Conservation (phyloP, 2,888 invertebrate species). For the Eupeodes latifasciatus region DNA sequence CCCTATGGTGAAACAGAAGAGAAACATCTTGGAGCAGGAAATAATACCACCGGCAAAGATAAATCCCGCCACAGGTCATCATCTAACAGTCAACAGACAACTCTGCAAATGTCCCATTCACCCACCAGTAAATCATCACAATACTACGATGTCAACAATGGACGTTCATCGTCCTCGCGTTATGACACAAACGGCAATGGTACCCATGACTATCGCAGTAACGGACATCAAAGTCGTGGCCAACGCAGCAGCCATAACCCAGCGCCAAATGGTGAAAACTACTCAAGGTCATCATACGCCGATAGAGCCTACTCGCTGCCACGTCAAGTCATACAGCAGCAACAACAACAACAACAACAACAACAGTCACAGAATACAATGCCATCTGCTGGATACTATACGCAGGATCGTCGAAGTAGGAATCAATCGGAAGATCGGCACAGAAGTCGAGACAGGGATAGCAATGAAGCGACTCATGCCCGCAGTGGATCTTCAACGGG, state of each 20-base stretch:
- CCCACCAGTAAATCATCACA: conserved; percentile 83
- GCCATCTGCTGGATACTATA: conserved; percentile 85
- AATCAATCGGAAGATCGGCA: conserved; percentile 72
- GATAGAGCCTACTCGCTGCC: conserved; percentile 91
- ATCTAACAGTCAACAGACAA: conserved; percentile 82
- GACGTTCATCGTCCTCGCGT: conserved; percentile 71
- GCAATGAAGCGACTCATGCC: conserved; percentile 85
- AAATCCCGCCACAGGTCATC: conserved; percentile 81
- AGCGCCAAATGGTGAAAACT: conserved; percentile 66
- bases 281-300: conserved; percentile 83
- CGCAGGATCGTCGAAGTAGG: conserved; percentile 85
- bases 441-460: conserved; percentile 81
- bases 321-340: conserved; percentile 85
- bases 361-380: conserved; percentile 82
- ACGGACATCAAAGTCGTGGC: conserved; percentile 75
- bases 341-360: conserved; percentile 84
- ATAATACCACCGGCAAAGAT: conserved; percentile 79
- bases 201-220: conserved; percentile 78
- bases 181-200: conserved; percentile 73
- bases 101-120: conserved; percentile 84
- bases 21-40: conserved; percentile 83
- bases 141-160: conserved; percentile 81
- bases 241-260: conserved; percentile 61
- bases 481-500: conserved; percentile 81
- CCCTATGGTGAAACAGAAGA: conserved; percentile 93